Evolutionary conservation across 2,797 vertebrate genomes (phyloP).

Genomic region (Chrosomus eos): DNA sequence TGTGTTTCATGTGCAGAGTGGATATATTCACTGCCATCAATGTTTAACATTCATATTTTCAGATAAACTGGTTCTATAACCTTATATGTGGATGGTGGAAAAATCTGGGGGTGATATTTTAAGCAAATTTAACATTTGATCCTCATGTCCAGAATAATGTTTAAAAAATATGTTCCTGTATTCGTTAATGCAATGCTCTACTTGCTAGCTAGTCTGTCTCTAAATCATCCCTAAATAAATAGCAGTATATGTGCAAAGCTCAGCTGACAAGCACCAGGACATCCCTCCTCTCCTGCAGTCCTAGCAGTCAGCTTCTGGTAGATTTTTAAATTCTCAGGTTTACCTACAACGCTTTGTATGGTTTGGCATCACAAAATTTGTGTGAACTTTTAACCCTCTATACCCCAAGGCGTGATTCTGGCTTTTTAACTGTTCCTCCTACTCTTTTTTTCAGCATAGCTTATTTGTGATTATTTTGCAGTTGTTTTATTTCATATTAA

Average conservation of each 20-base stretch:
- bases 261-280: no score
- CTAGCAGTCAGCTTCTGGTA: neutral
- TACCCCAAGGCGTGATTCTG: no score
- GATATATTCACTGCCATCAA: constrained; percentile 19
- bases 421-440: no score
- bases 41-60: constrained; percentile 13
- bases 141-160: neutral
- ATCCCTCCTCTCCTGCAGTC: neutral
- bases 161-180: neutral
- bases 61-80: neutral
- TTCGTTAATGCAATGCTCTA: neutral
- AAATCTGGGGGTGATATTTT: neutral
- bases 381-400: no score
- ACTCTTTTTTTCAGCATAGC: no score
- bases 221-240: neutral
- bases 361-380: no score
- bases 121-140: neutral
- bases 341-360: no score
- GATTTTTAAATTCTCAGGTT: no score
- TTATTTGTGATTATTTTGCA: no score
- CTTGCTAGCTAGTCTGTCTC: neutral
- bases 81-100: neutral
- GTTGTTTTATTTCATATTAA: no score
- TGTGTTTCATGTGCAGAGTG: constrained; percentile 42
- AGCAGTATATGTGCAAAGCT: neutral